Base-by-base conservation (phyloP, 1,140 invertebrate species). In the Drosophila athabasca region DNA sequence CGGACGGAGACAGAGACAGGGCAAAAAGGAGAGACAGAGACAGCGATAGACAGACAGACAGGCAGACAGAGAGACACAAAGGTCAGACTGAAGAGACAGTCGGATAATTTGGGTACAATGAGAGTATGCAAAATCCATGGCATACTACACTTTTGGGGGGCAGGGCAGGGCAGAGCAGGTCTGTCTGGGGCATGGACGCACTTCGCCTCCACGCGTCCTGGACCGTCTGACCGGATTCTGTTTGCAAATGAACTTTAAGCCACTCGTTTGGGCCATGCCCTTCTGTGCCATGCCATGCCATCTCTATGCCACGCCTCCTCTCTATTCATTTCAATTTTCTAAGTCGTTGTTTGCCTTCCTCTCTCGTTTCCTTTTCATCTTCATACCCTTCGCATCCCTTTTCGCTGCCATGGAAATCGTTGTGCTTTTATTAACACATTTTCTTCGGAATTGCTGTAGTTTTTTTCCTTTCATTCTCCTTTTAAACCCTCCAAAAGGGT, bases 401-500 rank as follows among this genome's bases (percentile, higher is more conserved):
- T 9, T 59, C 15, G 29, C 48, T 62, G 26, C 54, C 41, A 43
- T 41, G 62, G 52, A 49, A 67, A 58, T 80, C 66, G 52, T 76
- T 71, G 61, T 82, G 53, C 48, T 81, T 82, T 82, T 81, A 82
- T 73, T 77, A 76, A 77, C 73, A 81, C 62, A 76, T 75, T 81
- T 80, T 77, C 58, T 35, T 52, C 52, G 35, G 26, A 58, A 69
- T 70, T 49, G 65, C 17, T 52, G 52, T 58, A 17, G 67, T 45
- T 44, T 51, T 24, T 35, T 19, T 19, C 17, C 17, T 1, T 19
- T 19, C 17, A 19, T 19, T 70, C 51, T 35, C 22, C 49, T 67
- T 70, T 49, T 57, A 35, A 41, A 7, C 51, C 31, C 51, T 15
- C 35, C 49, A 65, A 69, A 69, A 69, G 67, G 67, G 67, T 70